Conservation (phyloP, 2,797 vertebrate species). For the Karalla daura region DNA sequence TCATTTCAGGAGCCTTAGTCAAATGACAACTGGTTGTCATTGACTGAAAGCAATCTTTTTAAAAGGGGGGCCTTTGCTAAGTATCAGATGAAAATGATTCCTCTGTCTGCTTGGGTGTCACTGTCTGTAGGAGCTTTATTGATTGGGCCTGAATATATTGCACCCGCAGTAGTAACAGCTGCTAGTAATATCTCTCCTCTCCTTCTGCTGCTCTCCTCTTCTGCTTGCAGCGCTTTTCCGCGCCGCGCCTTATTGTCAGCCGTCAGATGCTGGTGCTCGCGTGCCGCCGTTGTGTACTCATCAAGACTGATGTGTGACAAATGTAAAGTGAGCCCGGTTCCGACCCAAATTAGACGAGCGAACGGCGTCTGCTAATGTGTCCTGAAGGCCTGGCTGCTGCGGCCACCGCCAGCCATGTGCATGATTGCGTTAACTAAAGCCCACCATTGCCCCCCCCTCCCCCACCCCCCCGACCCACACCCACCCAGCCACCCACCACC, state of each 20-base stretch:
- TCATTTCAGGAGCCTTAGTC: slow-evolving; percentile 89
- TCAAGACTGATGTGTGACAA: slow-evolving; percentile 87
- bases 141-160: slow-evolving; percentile 94
- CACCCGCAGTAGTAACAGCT: slow-evolving; percentile 89
- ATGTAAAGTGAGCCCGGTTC: slow-evolving; percentile 86
- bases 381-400: slow-evolving; percentile 76
- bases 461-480: too few relatives aligned
- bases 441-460: slow-evolving; percentile 59
- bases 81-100: slow-evolving; percentile 94
- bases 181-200: slow-evolving; percentile 87
- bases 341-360: slow-evolving; percentile 78
- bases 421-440: slow-evolving; percentile 79
- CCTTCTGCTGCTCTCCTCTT: slow-evolving; percentile 68
- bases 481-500: too few relatives aligned
- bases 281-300: slow-evolving; percentile 60
- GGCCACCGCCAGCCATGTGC: slow-evolving; percentile 67
- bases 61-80: slow-evolving; percentile 93
- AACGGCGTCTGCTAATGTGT: slow-evolving; percentile 73
- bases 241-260: slow-evolving; percentile 73
- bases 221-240: slow-evolving; percentile 57
- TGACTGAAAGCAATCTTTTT: slow-evolving; percentile 97
- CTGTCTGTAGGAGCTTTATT: slow-evolving; percentile 90
- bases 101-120: slow-evolving; percentile 91
- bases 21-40: slow-evolving; percentile 92
- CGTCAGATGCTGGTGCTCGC: slow-evolving; percentile 48